These are phyloP conservation scores for Allobates femoralis DNA, from an alignment of 2,797 vertebrate genomes.

Conservation along the genomic window DNA sequence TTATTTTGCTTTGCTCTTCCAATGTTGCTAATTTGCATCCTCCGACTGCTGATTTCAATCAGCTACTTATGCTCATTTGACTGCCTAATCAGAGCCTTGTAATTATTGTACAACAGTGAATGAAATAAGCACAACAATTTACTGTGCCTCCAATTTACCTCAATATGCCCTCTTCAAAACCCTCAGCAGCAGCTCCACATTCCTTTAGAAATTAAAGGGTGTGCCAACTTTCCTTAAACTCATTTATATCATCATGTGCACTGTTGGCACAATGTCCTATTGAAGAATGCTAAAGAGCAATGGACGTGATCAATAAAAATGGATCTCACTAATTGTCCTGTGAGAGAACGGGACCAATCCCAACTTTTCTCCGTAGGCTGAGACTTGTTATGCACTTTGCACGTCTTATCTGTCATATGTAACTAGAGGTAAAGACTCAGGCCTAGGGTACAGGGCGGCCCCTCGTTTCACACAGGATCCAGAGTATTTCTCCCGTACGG, in stretches of 20 bases:
- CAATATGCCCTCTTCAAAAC: constrained; percentile 28
- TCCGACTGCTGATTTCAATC: constrained; percentile 34
- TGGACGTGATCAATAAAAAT: background rate
- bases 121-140: constrained; percentile 43
- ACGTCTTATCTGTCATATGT: constrained; percentile 7
- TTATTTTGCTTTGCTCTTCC: constrained; percentile 30
- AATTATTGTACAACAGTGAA: constrained; percentile 45
- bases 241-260: background rate
- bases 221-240: background rate
- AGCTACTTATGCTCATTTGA: constrained; percentile 45
- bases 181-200: background rate
- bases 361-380: background rate
- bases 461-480: constrained; percentile 43
- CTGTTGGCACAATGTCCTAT: background rate
- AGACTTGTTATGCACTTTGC: background rate
- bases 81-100: constrained; percentile 39
- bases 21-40: constrained; percentile 35
- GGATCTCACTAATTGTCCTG: background rate
- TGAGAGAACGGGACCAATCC: background rate
- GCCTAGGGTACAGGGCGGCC: constrained; percentile 26
- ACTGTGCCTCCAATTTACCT: constrained; percentile 39
- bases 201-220: constrained; percentile 15
- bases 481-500: constrained; percentile 16
- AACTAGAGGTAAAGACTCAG: background rate
- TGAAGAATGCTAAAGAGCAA: background rate